These are phyloP conservation scores for Lemur catta DNA, from an alignment of 2,797 vertebrate species.

Conservation along the genomic window DNA sequence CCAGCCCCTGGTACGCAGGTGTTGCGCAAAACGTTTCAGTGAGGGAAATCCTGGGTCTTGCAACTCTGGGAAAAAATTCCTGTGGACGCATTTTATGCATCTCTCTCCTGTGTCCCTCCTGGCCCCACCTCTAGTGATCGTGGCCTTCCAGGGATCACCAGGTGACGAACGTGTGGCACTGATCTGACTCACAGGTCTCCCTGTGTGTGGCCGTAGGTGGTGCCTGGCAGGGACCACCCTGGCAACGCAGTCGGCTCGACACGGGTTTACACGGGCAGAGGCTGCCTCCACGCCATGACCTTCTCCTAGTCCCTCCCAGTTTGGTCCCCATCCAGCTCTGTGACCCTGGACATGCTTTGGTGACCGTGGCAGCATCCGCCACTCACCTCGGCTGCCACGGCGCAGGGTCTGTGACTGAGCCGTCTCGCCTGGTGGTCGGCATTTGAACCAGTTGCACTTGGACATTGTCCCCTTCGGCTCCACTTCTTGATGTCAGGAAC, in stretches of 20 bases:
- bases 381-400: rapidly evolving
- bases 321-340: not conserved
- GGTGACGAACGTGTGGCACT: rapidly evolving
- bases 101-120: not conserved
- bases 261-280: not conserved
- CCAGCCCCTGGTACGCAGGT: not conserved
- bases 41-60: not conserved
- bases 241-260: not conserved
- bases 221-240: not conserved
- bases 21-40: no score
- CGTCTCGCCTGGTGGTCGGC: no score
- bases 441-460: not conserved
- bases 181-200: no score
- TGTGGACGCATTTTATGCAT: not conserved
- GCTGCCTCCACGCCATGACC: not conserved
- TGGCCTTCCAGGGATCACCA: no score
- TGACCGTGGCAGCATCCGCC: not conserved
- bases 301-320: not conserved
- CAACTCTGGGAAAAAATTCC: no score
- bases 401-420: not conserved
- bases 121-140: not conserved
- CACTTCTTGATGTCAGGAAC: not conserved
- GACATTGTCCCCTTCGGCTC: not conserved
- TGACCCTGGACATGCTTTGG: not conserved
- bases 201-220: rapidly evolving